A percentile compares a stretch with the other conserved stretches of the same genome.
phyloP scores from a whole-genome alignment of 30 jellyfish, hydroid and myxozoan genomes.

The Hydra vulgaris region DNA sequence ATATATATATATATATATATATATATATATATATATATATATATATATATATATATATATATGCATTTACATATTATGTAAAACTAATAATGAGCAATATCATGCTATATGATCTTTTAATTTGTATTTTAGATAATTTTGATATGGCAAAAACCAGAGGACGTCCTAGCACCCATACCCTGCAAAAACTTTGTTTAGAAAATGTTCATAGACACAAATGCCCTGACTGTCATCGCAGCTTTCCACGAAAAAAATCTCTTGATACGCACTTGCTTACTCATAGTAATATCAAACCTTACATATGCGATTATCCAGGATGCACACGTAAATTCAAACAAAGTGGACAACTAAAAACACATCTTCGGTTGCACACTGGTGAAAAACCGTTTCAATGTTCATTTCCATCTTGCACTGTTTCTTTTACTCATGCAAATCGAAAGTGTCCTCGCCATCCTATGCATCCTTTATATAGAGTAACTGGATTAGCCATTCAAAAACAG shows the following conservation, averaged over 20 bases:
- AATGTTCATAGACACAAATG: conserved; percentile 17
- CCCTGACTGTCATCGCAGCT: conserved; percentile 25
- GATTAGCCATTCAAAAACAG: neutral
- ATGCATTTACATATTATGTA: too few relatives aligned
- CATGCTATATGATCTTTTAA: too few relatives aligned
- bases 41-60: too few relatives aligned
- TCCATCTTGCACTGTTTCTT: conserved; percentile 10
- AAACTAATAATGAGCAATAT: too few relatives aligned
- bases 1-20: too few relatives aligned
- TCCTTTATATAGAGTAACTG: conserved; percentile 13
- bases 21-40: too few relatives aligned
- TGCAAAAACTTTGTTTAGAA: conserved; percentile 14
- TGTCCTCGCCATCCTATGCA: conserved; percentile 25
- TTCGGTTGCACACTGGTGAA: conserved; percentile 26
- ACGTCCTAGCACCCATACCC: conserved; percentile 26
- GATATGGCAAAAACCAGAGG: conserved; percentile 5
- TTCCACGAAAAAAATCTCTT: conserved; percentile 26
- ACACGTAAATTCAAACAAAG: conserved; percentile 20
- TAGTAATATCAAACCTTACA: conserved; percentile 26
- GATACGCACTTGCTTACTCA: conserved; percentile 21
- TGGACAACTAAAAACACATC: conserved; percentile 25
- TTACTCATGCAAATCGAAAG: conserved; percentile 32
- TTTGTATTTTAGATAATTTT: neutral
- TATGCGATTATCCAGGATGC: conserved; percentile 32
- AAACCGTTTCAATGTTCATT: conserved; percentile 32